Base-by-base conservation (phyloP, 2,888 invertebrate species). In the Oscheius onirici region DNA sequence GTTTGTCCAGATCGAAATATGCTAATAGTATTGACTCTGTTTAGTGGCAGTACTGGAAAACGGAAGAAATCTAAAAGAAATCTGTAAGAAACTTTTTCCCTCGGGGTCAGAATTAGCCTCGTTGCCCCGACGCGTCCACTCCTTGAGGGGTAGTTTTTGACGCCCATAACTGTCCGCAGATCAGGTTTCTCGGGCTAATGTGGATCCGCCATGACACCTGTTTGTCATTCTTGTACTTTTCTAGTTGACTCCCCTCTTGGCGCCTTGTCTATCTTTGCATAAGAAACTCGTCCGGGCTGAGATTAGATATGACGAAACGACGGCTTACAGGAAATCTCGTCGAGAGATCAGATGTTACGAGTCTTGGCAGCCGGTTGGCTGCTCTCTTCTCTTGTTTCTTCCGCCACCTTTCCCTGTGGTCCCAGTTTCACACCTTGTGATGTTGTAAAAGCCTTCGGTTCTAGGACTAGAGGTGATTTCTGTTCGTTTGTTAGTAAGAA, bases 381-480 rank as follows among this genome's bases (percentile, higher is more conserved):
- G 49, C 46, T 63, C 46, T 63, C n/a, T 24, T 63, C 54, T 24
- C 13, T n/a, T 8, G 17, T 26, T 26, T 46, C 20, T 1, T 20
- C 49, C 26, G 34, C 76, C 52, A 81, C 82, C 24, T 84, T 84
- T 70, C 84, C 84, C 10, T 85, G 85, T 69, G 85, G 85, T 20
- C 75, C 79, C 6, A 84, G 84, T 60, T 85, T 85, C 54, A 75
- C 82, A 24, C 83, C 83, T 8, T 85, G 85, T 63, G 71, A 73
- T 17, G 52, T 24, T 6, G 71, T 71, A 34, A 77, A 74, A 51
- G 54, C 57, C 0, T 69, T 69, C 54, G 61, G 69, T n/a, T 43
- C 46, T 2, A 65, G 55, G 24, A 57, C 57, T 43, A 22, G 44
- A 43, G 63, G 63, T 63, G 34, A 40, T n/a, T 28, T 43, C 22